phyloP scores from a whole-genome alignment of 2,888 invertebrate genomes.

The Scrobipalpa costella region DNA sequence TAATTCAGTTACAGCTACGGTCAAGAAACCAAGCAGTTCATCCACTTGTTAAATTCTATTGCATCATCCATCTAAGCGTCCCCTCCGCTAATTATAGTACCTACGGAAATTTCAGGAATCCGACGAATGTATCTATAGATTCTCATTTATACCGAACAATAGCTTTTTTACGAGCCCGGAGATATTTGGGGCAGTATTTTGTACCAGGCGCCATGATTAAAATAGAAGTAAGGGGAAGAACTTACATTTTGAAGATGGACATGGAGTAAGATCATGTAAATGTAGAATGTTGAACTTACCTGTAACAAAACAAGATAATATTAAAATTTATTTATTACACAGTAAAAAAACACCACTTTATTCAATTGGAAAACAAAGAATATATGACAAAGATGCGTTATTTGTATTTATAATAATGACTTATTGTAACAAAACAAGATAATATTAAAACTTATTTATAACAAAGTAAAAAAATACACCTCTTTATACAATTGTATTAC shows the following conservation, averaged over 20 bases:
- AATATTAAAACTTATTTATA: too few species aligned
- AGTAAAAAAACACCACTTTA: too few species aligned
- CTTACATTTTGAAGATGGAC: too few species aligned
- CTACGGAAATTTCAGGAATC: background rate
- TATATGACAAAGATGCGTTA: too few species aligned
- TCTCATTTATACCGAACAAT: constrained; percentile 16
- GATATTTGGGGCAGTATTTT: background rate
- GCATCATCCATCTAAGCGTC: background rate
- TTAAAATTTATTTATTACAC: background rate
- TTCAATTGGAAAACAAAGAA: too few species aligned
- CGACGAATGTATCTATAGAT: background rate
- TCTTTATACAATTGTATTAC: too few species aligned
- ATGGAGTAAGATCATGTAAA: background rate
- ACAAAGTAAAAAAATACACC: too few species aligned
- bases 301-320: constrained; percentile 5
- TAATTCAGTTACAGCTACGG: background rate
- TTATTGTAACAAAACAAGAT: too few species aligned
- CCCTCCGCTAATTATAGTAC: background rate
- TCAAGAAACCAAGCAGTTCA: background rate
- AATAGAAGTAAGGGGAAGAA: background rate
- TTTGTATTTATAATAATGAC: too few species aligned
- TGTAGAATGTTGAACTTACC: constrained; percentile 7
- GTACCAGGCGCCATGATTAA: background rate
- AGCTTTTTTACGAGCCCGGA: constrained; percentile 12
- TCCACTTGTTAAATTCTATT: background rate